Percentiles rank a stretch among this genome's conserved stretches.
These are phyloP conservation scores for Hexactinellida sp. DNA, from an alignment of 37 sponge, comb jelly and placozoan genomes.

Conservation along the genomic window DNA sequence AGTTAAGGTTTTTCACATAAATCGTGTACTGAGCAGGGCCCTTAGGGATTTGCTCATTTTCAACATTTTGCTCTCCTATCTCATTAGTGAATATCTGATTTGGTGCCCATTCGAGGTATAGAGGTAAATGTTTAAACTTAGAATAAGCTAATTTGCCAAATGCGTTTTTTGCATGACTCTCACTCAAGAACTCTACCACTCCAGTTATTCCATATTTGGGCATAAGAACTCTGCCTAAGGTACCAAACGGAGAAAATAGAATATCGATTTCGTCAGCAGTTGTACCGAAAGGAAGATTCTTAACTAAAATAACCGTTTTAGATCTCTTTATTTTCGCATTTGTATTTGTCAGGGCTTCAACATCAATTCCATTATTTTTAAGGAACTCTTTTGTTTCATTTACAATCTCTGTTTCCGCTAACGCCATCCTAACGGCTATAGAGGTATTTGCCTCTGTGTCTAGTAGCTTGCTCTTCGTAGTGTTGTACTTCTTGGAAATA, in stretches of 20 bases:
- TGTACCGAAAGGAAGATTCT: slow-evolving; percentile 76
- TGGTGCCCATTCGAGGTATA: slow-evolving; percentile 97
- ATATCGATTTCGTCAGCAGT: slow-evolving; percentile 37
- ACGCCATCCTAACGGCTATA: slow-evolving; percentile 75
- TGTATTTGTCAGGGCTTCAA: slow-evolving; percentile 48
- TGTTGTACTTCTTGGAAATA: slow-evolving; percentile 46
- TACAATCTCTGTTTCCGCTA: slow-evolving; percentile 88
- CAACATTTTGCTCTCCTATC: slow-evolving; percentile 11
- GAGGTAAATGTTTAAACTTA: slow-evolving; percentile 77
- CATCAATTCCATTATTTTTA: slow-evolving; percentile 55
- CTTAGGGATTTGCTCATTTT: neutral
- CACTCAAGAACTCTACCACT: slow-evolving; percentile 60
- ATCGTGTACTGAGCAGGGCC: slow-evolving; percentile 32
- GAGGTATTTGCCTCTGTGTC: slow-evolving; percentile 35
- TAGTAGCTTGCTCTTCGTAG: slow-evolving; percentile 55
- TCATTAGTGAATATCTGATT: slow-evolving; percentile 25
- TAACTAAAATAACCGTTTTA: slow-evolving; percentile 66
- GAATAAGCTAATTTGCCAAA: slow-evolving; percentile 70
- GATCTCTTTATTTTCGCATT: slow-evolving; percentile 42
- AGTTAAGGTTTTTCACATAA: slow-evolving; percentile 92
- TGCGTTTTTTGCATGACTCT: slow-evolving; percentile 52
- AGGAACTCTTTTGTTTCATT: slow-evolving; percentile 73
- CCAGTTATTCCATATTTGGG: slow-evolving; percentile 90
- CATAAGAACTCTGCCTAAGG: slow-evolving; percentile 41
- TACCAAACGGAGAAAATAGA: slow-evolving; percentile 67